A percentile compares a stretch with the other conserved stretches of the same genome.
Evolutionary conservation across 2,113 vertebrate genomes (phyloP).

Genomic region (Periophthalmus modestus): DNA sequence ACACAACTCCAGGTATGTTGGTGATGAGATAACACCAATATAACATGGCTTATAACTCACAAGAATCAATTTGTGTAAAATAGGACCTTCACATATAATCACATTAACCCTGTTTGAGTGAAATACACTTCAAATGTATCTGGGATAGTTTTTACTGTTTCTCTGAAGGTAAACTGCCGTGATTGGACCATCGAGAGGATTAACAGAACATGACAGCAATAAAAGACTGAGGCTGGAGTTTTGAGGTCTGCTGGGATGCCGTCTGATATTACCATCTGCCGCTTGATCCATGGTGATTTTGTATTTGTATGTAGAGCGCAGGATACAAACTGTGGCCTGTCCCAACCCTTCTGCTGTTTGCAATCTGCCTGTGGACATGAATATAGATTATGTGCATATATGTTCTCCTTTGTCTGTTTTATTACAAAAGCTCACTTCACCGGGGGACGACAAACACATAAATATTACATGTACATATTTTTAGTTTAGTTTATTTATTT

Average conservation of each 20-base stretch:
- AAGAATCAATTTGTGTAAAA: no score
- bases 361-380: not conserved
- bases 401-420: not conserved
- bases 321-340: slow-evolving; percentile 6
- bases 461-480: no score
- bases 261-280: slow-evolving; percentile 60
- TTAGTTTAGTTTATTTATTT: no score
- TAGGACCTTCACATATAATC: no score
- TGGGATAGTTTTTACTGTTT: slow-evolving; percentile 9
- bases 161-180: slow-evolving; percentile 21
- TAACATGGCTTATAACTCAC: no score
- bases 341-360: not conserved
- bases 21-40: no score
- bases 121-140: not conserved
- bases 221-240: slow-evolving; percentile 45
- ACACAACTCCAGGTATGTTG: no score
- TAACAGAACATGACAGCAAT: slow-evolving; percentile 51
- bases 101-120: no score
- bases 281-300: slow-evolving; percentile 39
- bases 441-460: no score
- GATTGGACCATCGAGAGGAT: slow-evolving; percentile 41
- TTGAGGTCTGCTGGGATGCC: slow-evolving; percentile 53
- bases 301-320: not conserved
- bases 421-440: not conserved
- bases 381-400: not conserved